A percentile compares a stretch with the other conserved stretches of the same genome.
These are phyloP conservation scores for Mamestra configurata DNA, from an alignment of 1,140 invertebrate species.

Conservation along the genomic window DNA sequence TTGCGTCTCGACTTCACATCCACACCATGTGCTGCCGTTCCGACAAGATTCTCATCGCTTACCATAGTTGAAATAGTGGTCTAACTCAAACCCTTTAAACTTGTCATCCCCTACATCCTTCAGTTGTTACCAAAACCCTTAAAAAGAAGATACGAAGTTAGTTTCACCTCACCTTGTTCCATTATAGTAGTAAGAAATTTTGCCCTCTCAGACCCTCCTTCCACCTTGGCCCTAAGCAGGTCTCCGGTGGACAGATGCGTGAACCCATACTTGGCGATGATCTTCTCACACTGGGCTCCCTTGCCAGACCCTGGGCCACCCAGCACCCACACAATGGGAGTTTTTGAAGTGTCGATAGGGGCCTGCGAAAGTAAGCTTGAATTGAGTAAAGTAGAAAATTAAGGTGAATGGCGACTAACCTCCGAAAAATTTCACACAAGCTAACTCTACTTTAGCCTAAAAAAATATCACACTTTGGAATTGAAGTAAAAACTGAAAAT, in stretches of 20 bases:
- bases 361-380: slow-evolving; percentile 71
- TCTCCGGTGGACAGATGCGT: slow-evolving; percentile 97
- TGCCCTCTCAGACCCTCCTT: slow-evolving; percentile 95
- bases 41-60: no score
- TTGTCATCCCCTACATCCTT: no score
- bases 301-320: slow-evolving; percentile 97
- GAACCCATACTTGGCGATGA: slow-evolving; percentile 96
- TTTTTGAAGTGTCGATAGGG: slow-evolving; percentile 81
- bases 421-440: no score
- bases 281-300: slow-evolving; percentile 95
- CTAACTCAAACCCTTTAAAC: no score
- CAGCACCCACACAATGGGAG: slow-evolving; percentile 92
- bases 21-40: no score
- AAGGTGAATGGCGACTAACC: neutral
- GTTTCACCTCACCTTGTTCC: slow-evolving; percentile 94
- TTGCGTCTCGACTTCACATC: no score
- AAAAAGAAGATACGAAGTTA: no score
- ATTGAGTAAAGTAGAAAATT: neutral
- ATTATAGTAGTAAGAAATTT: slow-evolving; percentile 95
- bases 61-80: no score
- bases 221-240: slow-evolving; percentile 95
- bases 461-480: no score
- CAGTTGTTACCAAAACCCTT: no score
- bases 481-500: no score
- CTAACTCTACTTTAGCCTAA: no score